phyloP scores from a whole-genome alignment of 2,797 vertebrate species.

The Forpus xanthops region DNA sequence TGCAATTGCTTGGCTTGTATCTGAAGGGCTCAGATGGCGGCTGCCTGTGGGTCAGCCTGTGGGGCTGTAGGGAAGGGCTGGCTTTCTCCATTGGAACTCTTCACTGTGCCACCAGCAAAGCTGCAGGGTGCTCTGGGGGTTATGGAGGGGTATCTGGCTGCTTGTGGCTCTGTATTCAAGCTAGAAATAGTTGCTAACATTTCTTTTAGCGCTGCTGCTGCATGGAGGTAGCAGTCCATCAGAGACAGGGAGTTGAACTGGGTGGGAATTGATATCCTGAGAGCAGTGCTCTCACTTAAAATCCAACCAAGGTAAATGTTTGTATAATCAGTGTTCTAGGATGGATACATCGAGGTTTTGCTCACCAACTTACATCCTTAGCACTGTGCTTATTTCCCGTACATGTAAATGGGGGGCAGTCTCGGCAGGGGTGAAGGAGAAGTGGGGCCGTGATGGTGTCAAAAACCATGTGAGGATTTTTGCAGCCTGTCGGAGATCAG shows the following conservation, averaged over 20 bases:
- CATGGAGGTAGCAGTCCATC: background rate
- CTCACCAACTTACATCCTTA: background rate
- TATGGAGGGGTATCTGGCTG: background rate
- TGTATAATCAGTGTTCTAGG: background rate
- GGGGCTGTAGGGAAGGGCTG: background rate
- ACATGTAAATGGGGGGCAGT: background rate
- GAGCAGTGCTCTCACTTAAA: background rate
- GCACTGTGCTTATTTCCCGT: background rate
- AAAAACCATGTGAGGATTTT: background rate
- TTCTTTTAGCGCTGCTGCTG: background rate
- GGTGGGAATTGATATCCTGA: background rate
- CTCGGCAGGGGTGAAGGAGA: background rate
- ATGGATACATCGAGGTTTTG: background rate
- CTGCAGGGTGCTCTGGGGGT: background rate
- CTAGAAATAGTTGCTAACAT: background rate
- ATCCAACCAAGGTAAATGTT: background rate
- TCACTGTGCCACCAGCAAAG: background rate
- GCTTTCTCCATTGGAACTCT: background rate
- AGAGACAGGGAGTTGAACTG: background rate
- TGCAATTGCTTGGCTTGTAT: background rate
- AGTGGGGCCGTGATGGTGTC: background rate
- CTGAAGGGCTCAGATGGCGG: fast-evolving
- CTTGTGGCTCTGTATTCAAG: background rate
- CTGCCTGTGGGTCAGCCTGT: fast-evolving
- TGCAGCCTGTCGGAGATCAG: background rate